Evolutionary conservation across 2,113 vertebrate genomes (phyloP), one percentile per base, ranked within the genome.

Genomic region (Marmota flaviventris): DNA sequence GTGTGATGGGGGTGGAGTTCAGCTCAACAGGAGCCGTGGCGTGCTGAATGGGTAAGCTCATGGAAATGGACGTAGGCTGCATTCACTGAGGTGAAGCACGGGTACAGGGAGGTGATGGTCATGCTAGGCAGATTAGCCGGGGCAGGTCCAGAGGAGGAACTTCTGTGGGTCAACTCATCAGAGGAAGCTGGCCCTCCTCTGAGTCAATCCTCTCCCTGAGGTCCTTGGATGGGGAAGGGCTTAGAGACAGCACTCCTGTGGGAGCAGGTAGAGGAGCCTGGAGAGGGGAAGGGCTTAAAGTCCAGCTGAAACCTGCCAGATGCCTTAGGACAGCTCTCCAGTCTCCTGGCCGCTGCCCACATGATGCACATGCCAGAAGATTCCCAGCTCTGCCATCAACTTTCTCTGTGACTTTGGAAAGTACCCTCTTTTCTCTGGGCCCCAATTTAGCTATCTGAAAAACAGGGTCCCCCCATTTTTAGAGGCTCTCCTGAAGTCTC

Each of bases 401-500:
- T 75, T 17, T 78, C 13, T 69, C 45, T 65, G 39, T 51, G 90
- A 37, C 63, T 79, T 75, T 37, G 25, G 12, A 45, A 58, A 39
- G 32, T 65, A 82, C 20, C 42, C 39, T 63, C n/a, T 37, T 39
- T 9, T 63, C 32, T 58, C 42, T 18, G 22, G 67, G 51, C 37
- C 58, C 81, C 85, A 56, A 6, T 70, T 77, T 82, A 24, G 75
- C 48, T 75, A 6, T 45, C 24, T 82, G 81, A 83, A 84, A 95
- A 94, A 61, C 34, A 51, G 61, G 77, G 0, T 45, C 90, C 51
- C 58, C 89, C 82, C 9, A 4, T 89, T 77, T 42, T 45, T 1
- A 65, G 65, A 72, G 53, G 24, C n/a, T 70, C 77, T 79, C 39
- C 29, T 12, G 72, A 25, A 32, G 45, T 61, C 32, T 63, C 85